A percentile compares a stretch with the other conserved stretches of the same genome.
phyloP scores from a whole-genome alignment of 2,888 invertebrate genomes.

The Brachyptera risi region DNA sequence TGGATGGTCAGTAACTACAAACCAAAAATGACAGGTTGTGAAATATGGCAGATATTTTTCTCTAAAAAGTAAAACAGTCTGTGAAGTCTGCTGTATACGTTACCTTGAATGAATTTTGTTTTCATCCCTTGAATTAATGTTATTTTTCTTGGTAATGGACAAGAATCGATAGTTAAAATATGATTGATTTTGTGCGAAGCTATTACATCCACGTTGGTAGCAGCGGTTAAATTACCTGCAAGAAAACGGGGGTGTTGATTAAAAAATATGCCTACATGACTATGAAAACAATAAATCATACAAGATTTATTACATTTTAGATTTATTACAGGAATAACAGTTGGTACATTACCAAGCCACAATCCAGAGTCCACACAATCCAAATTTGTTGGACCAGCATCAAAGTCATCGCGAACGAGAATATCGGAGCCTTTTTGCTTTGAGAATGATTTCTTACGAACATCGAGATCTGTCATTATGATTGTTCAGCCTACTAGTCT shows the following conservation, averaged over 20 bases:
- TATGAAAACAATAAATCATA: too few species aligned
- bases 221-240: constrained; percentile 75
- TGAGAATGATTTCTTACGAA: constrained; percentile 12
- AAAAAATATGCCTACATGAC: neutral
- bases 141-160: constrained; percentile 73
- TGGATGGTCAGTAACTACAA: constrained; percentile 75
- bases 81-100: too few species aligned
- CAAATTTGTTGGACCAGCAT: constrained; percentile 55
- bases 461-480: constrained; percentile 15
- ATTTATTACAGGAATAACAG: too few species aligned
- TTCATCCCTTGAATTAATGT: constrained; percentile 61
- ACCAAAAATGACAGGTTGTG: constrained; percentile 32
- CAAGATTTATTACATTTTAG: too few species aligned
- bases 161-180: constrained; percentile 78
- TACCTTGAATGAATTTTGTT: constrained; percentile 71
- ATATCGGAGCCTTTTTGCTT: constrained; percentile 22
- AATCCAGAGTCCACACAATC: constrained; percentile 53
- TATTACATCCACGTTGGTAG: constrained; percentile 65
- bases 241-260: constrained; percentile 28
- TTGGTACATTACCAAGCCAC: constrained; percentile 47
- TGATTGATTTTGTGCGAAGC: constrained; percentile 64
- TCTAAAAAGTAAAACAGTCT: too few species aligned
- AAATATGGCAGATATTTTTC: too few species aligned
- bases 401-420: constrained; percentile 46
- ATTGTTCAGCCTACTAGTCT: too few species aligned